Base-by-base conservation (phyloP, 2,797 vertebrate species). In the Onychomys arenicola region DNA sequence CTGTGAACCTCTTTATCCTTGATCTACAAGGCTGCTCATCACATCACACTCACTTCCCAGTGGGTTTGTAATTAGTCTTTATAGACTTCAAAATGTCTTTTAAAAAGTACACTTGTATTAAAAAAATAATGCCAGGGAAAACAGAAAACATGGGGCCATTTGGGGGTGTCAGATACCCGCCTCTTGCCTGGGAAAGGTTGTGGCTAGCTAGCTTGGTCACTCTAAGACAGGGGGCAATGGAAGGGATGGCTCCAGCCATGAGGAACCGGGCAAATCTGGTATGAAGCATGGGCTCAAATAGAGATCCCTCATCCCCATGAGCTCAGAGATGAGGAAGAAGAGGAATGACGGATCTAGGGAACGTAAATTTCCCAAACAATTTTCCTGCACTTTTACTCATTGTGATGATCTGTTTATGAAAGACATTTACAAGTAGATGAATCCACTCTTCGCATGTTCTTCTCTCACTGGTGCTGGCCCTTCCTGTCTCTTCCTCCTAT, bases 11-110 rank as follows among this genome's bases (percentile, higher is more conserved):
- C 21, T 63, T 69, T 76, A 13, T n/a, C 46, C 75, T 14, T 0
- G 7, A 46, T 90, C 46, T 94, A n/a, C 21, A 80, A 17, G 52
- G 61, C 75, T 55, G 23, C 73, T 71, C 40, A 19, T 92, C 87
- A 89, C 61, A 40, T 78, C 85, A 81, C 17, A 76, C 49, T 25
- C 40, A 12, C 29, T 75, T 78, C 90, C 91, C n/a, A 43, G 25
- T 69, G 57, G 37, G n/a, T 75, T 95, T 61, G 25, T 63, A 90
- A 96, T 91, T 92, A 81, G 90, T 37, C 83, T 94, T 95, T 83
- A 77, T 92, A 91, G 63, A 81, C 92, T 95, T 91, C 81, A 91
- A 96, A 81, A 92, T 59, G 25, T 40, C 91, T 96, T 91, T 92
- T 95, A 40, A 91, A 88, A 96, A 78, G 46, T 61, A 63, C 32